These are phyloP conservation scores for Heterodera filipjevi DNA, from an alignment of 2,888 invertebrate genomes.

Conservation along the genomic window DNA sequence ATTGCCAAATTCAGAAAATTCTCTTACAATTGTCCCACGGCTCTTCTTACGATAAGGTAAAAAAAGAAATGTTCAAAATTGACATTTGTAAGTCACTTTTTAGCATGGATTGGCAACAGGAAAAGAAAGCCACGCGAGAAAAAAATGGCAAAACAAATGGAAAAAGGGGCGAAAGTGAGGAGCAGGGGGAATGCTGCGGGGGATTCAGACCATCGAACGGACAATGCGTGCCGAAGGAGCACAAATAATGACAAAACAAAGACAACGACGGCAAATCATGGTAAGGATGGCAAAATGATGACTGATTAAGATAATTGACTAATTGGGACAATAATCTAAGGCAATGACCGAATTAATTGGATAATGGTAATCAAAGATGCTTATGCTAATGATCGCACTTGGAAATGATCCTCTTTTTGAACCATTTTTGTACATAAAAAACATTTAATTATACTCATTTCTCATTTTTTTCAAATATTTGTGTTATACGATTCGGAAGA, in stretches of 20 bases:
- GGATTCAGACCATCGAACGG: constrained; percentile 18
- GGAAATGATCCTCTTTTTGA: too few relatives aligned
- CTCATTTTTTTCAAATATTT: too few relatives aligned
- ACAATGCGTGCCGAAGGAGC: constrained; percentile 14
- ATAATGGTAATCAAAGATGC: too few relatives aligned
- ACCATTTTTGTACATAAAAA: too few relatives aligned
- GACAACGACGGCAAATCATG: too few relatives aligned
- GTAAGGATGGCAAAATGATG: too few relatives aligned
- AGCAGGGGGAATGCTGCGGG: constrained; percentile 18
- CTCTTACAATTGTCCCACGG: constrained; percentile 61
- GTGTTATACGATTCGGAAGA: background rate
- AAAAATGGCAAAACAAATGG: background rate
- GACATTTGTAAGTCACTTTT: background rate
- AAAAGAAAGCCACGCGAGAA: background rate
- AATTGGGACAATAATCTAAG: too few relatives aligned
- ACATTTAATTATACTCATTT: too few relatives aligned
- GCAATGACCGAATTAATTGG: too few relatives aligned
- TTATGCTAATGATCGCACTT: too few relatives aligned
- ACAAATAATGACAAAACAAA: too few relatives aligned
- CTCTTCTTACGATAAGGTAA: constrained; percentile 56
- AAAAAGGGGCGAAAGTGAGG: background rate
- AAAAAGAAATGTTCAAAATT: constrained; percentile 48
- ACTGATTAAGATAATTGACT: too few relatives aligned
- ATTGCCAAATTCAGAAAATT: constrained; percentile 48
- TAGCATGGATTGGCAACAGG: constrained; percentile 24